Conservation (phyloP, 2,888 invertebrate genomes). For the Acrobasis suavella region DNA sequence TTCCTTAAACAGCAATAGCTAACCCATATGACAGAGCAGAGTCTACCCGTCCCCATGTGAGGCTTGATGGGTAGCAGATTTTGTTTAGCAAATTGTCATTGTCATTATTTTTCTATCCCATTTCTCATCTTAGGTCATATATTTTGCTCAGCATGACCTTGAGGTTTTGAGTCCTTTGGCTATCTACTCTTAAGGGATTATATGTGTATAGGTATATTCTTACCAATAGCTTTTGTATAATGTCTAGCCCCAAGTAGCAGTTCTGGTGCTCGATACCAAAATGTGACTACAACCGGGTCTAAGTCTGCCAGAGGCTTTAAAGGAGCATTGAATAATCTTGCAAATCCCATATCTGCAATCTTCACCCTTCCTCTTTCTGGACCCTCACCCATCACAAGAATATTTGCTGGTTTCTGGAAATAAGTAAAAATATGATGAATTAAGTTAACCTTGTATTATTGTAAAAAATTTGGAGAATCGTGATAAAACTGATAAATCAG, state of each 20-base stretch:
- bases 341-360: conserved; percentile 99
- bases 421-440: conserved; percentile 52
- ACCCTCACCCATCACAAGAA: conserved; percentile 99
- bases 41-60: too few species aligned
- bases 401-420: conserved; percentile 97
- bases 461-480: too few species aligned
- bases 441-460: neutral
- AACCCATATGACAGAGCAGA: too few species aligned
- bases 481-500: too few species aligned
- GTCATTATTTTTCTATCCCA: too few species aligned
- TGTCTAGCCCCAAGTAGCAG: conserved; percentile 96
- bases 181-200: too few species aligned
- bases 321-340: conserved; percentile 98
- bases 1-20: too few species aligned
- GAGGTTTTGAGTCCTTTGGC: too few species aligned
- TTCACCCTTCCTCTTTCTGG: conserved; percentile 97
- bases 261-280: conserved; percentile 99
- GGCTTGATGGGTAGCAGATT: too few species aligned
- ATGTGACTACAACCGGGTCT: conserved; percentile 99
- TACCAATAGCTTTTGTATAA: conserved; percentile 98
- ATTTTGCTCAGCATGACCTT: too few species aligned
- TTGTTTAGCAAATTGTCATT: too few species aligned
- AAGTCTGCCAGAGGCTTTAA: conserved; percentile 98
- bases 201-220: conserved; percentile 16
- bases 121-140: too few species aligned